These are phyloP conservation scores for Oncorhynchus masou DNA, from an alignment of 2,113 vertebrate genomes.

Conservation along the genomic window DNA sequence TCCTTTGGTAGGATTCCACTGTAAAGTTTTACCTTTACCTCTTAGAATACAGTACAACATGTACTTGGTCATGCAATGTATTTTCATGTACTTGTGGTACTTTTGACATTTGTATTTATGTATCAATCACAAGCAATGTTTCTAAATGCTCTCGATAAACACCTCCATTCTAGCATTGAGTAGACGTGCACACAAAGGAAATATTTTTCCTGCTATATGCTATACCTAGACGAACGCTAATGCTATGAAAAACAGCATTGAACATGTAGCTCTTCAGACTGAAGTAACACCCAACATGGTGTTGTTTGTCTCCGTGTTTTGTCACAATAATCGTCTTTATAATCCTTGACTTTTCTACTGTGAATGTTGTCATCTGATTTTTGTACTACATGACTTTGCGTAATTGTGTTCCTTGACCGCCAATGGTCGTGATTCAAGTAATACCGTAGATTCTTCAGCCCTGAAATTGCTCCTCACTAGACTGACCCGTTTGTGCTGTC, in stretches of 20 bases:
- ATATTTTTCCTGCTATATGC: slow-evolving; percentile 21
- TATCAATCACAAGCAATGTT: slow-evolving; percentile 30
- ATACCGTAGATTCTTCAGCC: slow-evolving; percentile 2
- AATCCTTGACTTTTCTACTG: slow-evolving; percentile 26
- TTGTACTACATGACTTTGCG: neutral
- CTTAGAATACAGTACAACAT: slow-evolving; percentile 43
- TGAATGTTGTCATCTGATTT: slow-evolving; percentile 29
- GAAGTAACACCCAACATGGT: slow-evolving; percentile 31
- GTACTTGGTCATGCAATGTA: slow-evolving; percentile 32
- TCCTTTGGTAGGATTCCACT: no score
- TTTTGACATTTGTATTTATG: slow-evolving; percentile 17
- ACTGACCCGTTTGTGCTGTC: no score
- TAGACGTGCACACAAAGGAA: slow-evolving; percentile 48
- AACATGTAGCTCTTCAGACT: slow-evolving; percentile 13
- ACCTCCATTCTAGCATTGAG: slow-evolving; percentile 58
- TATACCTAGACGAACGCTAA: slow-evolving; percentile 25
- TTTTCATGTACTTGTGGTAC: slow-evolving; percentile 32
- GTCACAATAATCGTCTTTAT: slow-evolving; percentile 5
- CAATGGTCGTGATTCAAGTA: slow-evolving; percentile 10
- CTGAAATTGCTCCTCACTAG: slow-evolving; percentile 27
- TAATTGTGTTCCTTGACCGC: neutral
- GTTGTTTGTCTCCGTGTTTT: slow-evolving; percentile 25
- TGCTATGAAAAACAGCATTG: slow-evolving; percentile 29
- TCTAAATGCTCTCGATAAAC: slow-evolving; percentile 45
- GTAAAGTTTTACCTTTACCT: no score